phyloP scores from a whole-genome alignment of 2,113 vertebrate species.

The Pteropus alecto region DNA sequence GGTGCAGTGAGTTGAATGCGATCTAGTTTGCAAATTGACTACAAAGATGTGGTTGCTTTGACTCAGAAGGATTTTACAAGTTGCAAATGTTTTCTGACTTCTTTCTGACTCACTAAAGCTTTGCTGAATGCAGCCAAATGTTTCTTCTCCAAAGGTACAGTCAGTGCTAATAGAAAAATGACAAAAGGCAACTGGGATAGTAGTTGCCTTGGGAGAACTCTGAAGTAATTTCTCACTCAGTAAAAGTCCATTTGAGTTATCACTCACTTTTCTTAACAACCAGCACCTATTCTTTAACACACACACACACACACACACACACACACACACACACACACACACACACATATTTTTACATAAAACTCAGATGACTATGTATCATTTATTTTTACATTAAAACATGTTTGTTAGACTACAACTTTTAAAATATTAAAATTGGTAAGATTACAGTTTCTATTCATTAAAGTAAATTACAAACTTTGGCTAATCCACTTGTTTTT shows the following conservation, averaged over 20 bases:
- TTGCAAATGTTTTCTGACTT: conserved; percentile 75
- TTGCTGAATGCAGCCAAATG: conserved; percentile 72
- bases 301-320: neutral
- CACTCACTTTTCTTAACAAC: neutral
- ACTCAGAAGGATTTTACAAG: conserved; percentile 72
- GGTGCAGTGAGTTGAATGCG: conserved; percentile 45
- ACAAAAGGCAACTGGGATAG: conserved; percentile 25
- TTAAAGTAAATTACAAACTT: neutral
- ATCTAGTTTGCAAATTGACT: conserved; percentile 69
- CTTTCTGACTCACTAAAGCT: conserved; percentile 73
- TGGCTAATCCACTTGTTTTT: neutral
- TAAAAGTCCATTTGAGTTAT: neutral
- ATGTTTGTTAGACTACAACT: neutral
- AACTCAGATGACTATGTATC: neutral
- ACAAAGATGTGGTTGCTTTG: conserved; percentile 67
- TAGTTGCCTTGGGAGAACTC: conserved; percentile 32
- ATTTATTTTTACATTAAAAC: neutral
- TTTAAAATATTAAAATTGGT: neutral
- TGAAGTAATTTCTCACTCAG: conserved; percentile 3
- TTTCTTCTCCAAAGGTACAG: conserved; percentile 63
- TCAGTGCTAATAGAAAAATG: conserved; percentile 41
- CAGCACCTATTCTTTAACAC: neutral
- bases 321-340: neutral
- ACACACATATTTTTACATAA: neutral
- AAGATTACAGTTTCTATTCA: neutral